Base-by-base conservation (phyloP, 1,140 invertebrate genomes). In the Ridgeia piscesae region DNA sequence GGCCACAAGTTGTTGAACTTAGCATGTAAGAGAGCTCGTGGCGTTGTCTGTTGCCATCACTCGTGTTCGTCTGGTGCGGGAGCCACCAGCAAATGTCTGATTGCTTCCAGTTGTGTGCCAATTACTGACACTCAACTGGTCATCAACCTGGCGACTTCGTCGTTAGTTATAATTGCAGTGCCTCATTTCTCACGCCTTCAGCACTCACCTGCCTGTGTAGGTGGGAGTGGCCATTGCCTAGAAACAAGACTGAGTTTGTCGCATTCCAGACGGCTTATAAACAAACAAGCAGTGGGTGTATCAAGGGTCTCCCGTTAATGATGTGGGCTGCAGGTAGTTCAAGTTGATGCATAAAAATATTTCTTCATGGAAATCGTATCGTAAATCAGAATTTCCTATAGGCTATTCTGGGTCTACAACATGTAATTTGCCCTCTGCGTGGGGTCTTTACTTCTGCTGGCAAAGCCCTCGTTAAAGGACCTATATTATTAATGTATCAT, bases 261-360 rank as follows among this genome's bases (percentile, higher is more conserved):
- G 58, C 58, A 77, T 77, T 77, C 58, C 58, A 77, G 58, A 77
- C 27, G 58, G 27, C 58, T 96, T 97, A 97, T 95, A 89, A 42
- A 42, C 42, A 4, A 42, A 42, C 4, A 42, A 42, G 11, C 11
- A 42, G 4, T 42, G 4, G 42, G 42, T 11, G 11, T 11, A 42
- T 42, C 42, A 11, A 42, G 42, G 11, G 42, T 42, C 4, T 6
- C 4, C 11, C 42, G 4, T 42, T 6, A 42, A 42, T 42, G 4
- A 42, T 42, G 11, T 42, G 42, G 42, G 42, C 42, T 42, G 11
- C 42, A 6, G 4, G 42, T 42, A 42, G 42, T 42, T 42, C 42
- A 42, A 42, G 42, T 42, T 42, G 42, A 42, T 4, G 42, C 42
- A 6, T 42, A n/a, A n/a, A n/a, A n/a, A n/a, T 42, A 42, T 42